Percentiles rank a stretch among this genome's conserved stretches.
Evolutionary conservation across 2,113 vertebrate species (phyloP).

Genomic region (Anhinga rufa): DNA sequence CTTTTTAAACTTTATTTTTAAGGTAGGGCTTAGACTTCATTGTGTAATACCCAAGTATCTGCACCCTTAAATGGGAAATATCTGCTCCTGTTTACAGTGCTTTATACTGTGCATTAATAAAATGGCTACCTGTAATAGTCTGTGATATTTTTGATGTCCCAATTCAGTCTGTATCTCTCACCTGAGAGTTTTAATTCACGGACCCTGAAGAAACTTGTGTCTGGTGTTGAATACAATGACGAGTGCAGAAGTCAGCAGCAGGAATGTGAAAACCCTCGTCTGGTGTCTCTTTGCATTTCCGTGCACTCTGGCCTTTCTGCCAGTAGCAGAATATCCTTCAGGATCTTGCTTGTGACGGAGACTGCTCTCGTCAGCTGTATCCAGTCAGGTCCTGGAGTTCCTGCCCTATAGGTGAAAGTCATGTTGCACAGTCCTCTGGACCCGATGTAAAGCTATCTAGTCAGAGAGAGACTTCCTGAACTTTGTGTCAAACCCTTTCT

Average conservation of each 20-base stretch:
- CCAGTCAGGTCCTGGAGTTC: neutral
- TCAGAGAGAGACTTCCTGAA: neutral
- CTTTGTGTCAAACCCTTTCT: neutral
- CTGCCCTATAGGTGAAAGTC: neutral
- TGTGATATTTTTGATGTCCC: neutral
- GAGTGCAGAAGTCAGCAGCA: neutral
- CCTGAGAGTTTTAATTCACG: neutral
- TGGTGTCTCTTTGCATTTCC: neutral
- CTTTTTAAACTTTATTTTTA: neutral
- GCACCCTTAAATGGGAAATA: neutral
- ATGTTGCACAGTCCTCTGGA: neutral
- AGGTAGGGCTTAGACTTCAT: neutral
- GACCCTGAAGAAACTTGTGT: neutral
- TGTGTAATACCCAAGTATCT: rapidly evolving
- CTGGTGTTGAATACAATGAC: neutral
- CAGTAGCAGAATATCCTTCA: neutral
- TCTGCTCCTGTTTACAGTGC: neutral
- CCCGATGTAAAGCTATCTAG: neutral
- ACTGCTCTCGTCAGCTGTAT: neutral
- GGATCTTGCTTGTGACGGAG: neutral
- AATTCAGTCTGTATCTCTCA: neutral
- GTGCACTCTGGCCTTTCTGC: neutral
- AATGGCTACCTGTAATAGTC: neutral
- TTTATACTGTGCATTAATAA: neutral
- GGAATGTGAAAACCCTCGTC: neutral